Conservation (phyloP, 2,888 invertebrate genomes). For the Xestia rhomboidea region DNA sequence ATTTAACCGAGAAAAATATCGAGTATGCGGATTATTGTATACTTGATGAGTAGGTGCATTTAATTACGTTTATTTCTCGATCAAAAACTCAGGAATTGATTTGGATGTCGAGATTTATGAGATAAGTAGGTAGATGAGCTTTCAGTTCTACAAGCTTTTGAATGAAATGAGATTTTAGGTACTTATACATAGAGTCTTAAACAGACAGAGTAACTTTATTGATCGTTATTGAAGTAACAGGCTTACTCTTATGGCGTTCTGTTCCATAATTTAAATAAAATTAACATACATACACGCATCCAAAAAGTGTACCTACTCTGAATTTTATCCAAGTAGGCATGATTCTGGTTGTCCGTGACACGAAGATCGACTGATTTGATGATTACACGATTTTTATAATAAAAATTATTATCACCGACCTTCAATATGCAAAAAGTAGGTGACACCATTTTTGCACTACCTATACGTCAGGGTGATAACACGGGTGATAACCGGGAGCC, state of each 20-base stretch:
- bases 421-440: constrained; percentile 87
- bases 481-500: constrained; percentile 74
- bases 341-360: constrained; percentile 84
- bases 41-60: background rate
- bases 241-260: background rate
- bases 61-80: background rate
- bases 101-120: background rate
- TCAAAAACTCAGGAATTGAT: background rate
- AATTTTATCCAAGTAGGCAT: constrained; percentile 46
- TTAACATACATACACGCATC: background rate
- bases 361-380: constrained; percentile 78
- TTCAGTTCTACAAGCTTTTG: background rate
- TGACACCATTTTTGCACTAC: constrained; percentile 82
- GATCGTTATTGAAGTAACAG: background rate
- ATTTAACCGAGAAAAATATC: constrained; percentile 17
- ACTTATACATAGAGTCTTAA: background rate
- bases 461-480: constrained; percentile 77
- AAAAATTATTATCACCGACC: constrained; percentile 82
- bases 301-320: constrained; percentile 17
- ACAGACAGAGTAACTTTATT: too few relatives aligned
- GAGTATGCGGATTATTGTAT: background rate
- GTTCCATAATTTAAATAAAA: constrained; percentile 4
- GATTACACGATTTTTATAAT: constrained; percentile 79
- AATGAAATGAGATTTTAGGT: background rate
- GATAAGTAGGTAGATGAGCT: background rate